A percentile compares a stretch with the other conserved stretches of the same genome.
Conservation (phyloP, 2,113 vertebrate species). For the Crotalus horridus region DNA sequence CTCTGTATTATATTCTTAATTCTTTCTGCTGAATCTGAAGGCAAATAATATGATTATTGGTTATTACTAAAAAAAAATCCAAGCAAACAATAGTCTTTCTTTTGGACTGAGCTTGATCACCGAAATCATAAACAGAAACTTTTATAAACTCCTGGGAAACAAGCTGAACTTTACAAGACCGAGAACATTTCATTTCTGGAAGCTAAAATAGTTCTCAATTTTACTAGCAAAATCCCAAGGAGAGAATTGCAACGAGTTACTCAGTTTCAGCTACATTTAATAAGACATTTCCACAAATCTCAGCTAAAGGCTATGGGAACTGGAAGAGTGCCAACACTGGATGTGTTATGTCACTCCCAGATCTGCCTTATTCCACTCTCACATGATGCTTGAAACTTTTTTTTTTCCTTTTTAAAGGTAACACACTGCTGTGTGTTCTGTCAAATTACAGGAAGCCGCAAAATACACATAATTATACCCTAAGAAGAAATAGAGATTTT, state of each 20-base stretch:
- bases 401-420: conserved; percentile 60
- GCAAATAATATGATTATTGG: not conserved
- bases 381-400: conserved; percentile 40
- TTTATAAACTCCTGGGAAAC: conserved; percentile 32
- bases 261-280: conserved; percentile 49
- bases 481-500: conserved; percentile 30
- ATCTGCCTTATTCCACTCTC: conserved; percentile 40
- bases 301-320: conserved; percentile 52
- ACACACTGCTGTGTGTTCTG: conserved; percentile 32
- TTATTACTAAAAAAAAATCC: conserved; percentile 8
- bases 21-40: not conserved
- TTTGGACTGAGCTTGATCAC: conserved; percentile 10
- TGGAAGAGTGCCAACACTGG: conserved; percentile 58
- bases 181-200: conserved; percentile 50
- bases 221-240: conserved; percentile 39
- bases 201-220: conserved; percentile 51
- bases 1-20: not conserved
- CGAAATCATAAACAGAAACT: conserved; percentile 47
- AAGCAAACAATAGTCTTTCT: not conserved
- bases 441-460: conserved; percentile 61
- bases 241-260: conserved; percentile 46
- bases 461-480: conserved; percentile 38
- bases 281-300: conserved; percentile 56
- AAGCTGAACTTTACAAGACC: conserved; percentile 38
- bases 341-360: conserved; percentile 54